phyloP scores from a whole-genome alignment of 2,797 vertebrate genomes.

The Muscicapa striata region DNA sequence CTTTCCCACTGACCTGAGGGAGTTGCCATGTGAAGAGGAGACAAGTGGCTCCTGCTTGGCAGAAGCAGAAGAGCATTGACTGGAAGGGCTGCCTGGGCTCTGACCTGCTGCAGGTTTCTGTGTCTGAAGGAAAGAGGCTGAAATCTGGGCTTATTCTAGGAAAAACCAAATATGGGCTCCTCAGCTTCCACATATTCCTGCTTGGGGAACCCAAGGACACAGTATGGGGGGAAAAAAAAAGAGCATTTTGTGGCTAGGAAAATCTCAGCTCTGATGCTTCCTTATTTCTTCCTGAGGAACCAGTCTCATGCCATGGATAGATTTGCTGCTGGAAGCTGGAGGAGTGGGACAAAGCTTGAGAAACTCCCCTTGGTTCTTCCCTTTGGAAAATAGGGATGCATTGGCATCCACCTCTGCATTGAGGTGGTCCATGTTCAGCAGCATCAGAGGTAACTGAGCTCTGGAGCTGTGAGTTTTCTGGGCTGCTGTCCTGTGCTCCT shows the following conservation, averaged over 20 bases:
- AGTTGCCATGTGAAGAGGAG: neutral
- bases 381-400: neutral
- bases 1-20: accelerated
- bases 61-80: neutral
- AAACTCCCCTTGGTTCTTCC: neutral
- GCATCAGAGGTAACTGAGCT: too few species aligned
- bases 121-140: neutral
- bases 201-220: neutral
- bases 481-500: neutral
- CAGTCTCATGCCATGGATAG: accelerated
- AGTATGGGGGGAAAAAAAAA: accelerated
- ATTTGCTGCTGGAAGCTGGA: neutral
- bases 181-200: neutral
- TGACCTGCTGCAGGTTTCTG: neutral
- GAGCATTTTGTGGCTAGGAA: neutral
- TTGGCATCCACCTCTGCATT: neutral
- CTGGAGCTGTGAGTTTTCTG: neutral
- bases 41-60: neutral
- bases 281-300: neutral
- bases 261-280: neutral
- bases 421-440: neutral
- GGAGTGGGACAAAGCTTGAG: neutral
- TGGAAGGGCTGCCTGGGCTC: neutral
- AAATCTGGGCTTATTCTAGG: neutral
- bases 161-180: neutral